phyloP scores from a whole-genome alignment of 2,888 invertebrate species.

The Anagyrus pseudococci region DNA sequence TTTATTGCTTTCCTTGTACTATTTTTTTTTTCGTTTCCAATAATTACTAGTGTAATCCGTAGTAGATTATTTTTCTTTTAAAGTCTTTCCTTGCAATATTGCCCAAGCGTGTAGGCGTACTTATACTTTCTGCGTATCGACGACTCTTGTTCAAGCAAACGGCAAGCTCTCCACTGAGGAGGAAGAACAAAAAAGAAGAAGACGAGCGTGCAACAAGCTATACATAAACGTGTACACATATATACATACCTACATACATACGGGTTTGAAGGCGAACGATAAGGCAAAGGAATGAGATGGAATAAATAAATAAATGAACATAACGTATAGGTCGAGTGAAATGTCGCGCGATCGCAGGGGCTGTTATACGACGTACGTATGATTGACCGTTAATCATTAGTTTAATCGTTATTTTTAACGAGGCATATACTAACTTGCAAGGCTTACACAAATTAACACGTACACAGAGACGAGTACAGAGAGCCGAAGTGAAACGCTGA shows the following conservation, averaged over 20 bases:
- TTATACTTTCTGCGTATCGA: slow-evolving; percentile 28
- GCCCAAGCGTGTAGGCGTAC: slow-evolving; percentile 31
- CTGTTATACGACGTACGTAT: too few species aligned
- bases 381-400: slow-evolving; percentile 38
- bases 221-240: too few species aligned
- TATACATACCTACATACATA: too few species aligned
- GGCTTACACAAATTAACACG: slow-evolving; percentile 28
- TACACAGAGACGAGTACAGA: slow-evolving; percentile 30
- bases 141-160: too few species aligned
- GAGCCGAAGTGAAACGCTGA: slow-evolving; percentile 37
- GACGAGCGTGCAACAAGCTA: background rate
- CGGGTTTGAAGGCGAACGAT: too few species aligned
- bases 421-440: slow-evolving; percentile 38
- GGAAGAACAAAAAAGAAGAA: slow-evolving; percentile 16
- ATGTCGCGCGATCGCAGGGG: slow-evolving; percentile 40
- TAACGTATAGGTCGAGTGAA: slow-evolving; percentile 38
- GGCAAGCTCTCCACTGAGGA: too few species aligned
- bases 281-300: slow-evolving; percentile 4
- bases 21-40: too few species aligned
- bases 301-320: slow-evolving; percentile 10
- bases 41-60: slow-evolving; percentile 5
- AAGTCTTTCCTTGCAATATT: slow-evolving; percentile 18
- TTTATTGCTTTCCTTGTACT: slow-evolving; percentile 9
- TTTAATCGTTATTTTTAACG: slow-evolving; percentile 32
- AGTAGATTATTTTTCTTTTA: slow-evolving; percentile 7